Conservation (phyloP, 1,140 invertebrate species). For the Drosophila truncata region DNA sequence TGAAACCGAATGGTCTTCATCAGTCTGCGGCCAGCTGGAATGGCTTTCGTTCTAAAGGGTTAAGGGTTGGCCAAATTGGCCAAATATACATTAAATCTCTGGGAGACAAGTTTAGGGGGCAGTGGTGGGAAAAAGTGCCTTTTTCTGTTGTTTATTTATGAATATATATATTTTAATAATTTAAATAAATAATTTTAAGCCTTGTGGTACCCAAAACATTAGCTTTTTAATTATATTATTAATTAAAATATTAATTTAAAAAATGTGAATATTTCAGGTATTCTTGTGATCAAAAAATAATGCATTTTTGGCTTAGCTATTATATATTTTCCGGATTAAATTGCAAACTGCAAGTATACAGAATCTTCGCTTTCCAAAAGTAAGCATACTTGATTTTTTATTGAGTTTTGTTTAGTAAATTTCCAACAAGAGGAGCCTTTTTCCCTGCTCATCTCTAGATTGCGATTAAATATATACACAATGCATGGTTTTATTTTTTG, state of each 20-base stretch:
- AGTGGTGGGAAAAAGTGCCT: not conserved
- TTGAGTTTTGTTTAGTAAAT: not conserved
- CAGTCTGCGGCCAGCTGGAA: slow-evolving; percentile 38
- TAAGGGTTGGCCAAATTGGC: slow-evolving; percentile 36
- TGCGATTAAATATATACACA: slow-evolving; percentile 21
- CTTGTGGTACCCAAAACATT: too few species aligned
- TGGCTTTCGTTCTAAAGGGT: slow-evolving; percentile 26
- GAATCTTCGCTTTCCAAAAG: too few species aligned
- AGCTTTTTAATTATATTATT: too few species aligned
- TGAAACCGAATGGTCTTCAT: slow-evolving; percentile 51
- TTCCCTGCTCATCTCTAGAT: not conserved
- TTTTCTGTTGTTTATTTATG: not conserved
- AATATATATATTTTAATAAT: too few species aligned
- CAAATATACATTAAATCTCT: slow-evolving; percentile 28
- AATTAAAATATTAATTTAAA: too few species aligned
- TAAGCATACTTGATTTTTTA: too few species aligned
- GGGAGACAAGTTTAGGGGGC: not conserved
- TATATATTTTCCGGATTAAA: too few species aligned
- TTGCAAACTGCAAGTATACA: too few species aligned
- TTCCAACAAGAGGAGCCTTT: not conserved
- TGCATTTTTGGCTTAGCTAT: too few species aligned
- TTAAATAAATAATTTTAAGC: too few species aligned
- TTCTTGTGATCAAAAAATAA: too few species aligned
- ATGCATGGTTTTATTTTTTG: slow-evolving; percentile 4
- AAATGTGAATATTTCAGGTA: too few species aligned